phyloP scores from a whole-genome alignment of 2,888 invertebrate species.

The Stenchaetothrips biformis region DNA sequence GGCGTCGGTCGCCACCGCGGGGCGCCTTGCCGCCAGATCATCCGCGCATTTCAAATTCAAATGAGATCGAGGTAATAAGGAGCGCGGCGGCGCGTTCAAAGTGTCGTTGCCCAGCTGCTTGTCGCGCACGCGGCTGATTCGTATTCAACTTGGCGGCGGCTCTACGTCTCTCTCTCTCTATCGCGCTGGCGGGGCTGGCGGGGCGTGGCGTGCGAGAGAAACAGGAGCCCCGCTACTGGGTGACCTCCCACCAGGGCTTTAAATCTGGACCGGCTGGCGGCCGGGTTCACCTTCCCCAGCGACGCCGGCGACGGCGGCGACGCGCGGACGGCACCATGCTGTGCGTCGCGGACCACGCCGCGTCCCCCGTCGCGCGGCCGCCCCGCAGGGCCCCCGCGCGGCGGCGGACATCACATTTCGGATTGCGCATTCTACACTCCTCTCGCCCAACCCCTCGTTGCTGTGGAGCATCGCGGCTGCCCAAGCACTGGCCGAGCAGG shows the following conservation, averaged over 20 bases:
- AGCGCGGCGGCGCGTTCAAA: neutral
- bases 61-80: conserved; percentile 19
- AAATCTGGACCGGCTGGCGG: no score
- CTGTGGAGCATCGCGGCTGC: no score
- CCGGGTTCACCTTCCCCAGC: no score
- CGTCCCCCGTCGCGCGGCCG: neutral
- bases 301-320: no score
- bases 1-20: neutral
- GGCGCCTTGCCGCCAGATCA: neutral
- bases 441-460: no score
- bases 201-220: no score
- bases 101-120: neutral
- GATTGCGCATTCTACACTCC: no score
- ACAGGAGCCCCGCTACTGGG: no score
- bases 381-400: neutral
- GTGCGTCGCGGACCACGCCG: neutral
- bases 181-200: neutral
- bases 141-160: neutral
- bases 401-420: no score
- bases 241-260: no score
- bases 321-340: no score
- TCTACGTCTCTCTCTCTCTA: neutral
- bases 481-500: neutral
- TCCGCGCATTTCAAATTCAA: conserved; percentile 12
- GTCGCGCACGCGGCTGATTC: neutral